Conservation (phyloP, 1,140 invertebrate species). For the Chionoecetes opilio region DNA sequence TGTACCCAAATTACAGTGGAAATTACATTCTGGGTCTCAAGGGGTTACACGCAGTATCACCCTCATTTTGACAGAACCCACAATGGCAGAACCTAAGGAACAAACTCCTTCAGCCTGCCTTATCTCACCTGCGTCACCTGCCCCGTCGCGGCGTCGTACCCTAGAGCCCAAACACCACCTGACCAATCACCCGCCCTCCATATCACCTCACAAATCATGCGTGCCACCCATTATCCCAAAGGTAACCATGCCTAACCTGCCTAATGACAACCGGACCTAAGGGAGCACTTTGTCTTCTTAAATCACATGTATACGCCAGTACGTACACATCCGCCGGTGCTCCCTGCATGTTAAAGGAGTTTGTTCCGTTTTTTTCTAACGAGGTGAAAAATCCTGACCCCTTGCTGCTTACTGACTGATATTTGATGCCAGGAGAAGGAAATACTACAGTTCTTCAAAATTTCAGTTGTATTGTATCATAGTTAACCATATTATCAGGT, state of each 20-base stretch:
- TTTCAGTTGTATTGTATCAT: too few species aligned
- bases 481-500: too few species aligned
- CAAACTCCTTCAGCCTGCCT: not conserved
- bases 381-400: too few species aligned
- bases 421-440: too few species aligned
- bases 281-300: constrained; percentile 19
- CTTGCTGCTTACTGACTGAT: too few species aligned
- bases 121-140: not conserved
- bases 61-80: not conserved
- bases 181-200: not conserved
- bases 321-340: not conserved
- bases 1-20: too few species aligned
- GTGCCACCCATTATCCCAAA: not conserved
- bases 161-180: not conserved
- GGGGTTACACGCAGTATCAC: not conserved
- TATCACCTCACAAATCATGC: constrained; percentile 20
- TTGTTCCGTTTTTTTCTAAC: too few species aligned
- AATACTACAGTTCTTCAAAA: too few species aligned
- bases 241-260: constrained; percentile 25
- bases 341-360: not conserved
- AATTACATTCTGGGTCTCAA: too few species aligned
- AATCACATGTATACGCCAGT: not conserved
- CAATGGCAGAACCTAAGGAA: not conserved
- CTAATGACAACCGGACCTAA: constrained; percentile 5
- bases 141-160: too few species aligned